These are phyloP conservation scores for Meriones unguiculatus DNA, from an alignment of 2,113 vertebrate genomes.

Conservation along the genomic window DNA sequence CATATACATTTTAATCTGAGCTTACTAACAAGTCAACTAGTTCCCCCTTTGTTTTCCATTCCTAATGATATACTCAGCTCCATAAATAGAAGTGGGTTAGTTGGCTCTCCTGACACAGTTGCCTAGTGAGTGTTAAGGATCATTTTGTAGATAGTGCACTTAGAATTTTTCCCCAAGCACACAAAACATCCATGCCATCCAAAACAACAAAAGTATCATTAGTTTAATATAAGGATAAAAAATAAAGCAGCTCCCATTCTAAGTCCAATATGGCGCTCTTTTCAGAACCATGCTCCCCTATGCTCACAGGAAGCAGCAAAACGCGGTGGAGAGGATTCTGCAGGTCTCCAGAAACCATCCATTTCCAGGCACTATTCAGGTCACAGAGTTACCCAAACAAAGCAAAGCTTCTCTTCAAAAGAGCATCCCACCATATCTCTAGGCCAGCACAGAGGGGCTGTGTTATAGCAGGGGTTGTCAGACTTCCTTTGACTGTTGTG, in stretches of 20 bases:
- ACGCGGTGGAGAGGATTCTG: background rate
- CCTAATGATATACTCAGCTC: background rate
- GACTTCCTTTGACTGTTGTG: background rate
- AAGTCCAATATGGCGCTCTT: background rate
- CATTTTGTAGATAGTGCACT: conserved; percentile 18
- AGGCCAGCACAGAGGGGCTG: background rate
- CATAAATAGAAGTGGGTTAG: background rate
- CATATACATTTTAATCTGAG: background rate
- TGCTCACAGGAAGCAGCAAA: background rate
- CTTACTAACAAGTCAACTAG: conserved; percentile 11
- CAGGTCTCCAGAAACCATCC: background rate
- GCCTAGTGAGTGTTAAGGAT: conserved; percentile 1
- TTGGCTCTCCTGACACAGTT: conserved; percentile 13
- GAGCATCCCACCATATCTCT: background rate
- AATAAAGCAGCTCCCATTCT: conserved; percentile 18
- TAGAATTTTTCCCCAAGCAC: conserved; percentile 27
- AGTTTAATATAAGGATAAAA: conserved; percentile 2
- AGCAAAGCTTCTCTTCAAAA: conserved; percentile 40
- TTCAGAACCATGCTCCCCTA: background rate
- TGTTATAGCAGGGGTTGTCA: background rate
- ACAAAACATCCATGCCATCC: background rate
- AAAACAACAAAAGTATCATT: conserved; percentile 11
- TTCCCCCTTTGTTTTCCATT: background rate
- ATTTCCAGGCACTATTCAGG: background rate
- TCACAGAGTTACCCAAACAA: background rate